phyloP scores from a whole-genome alignment of 2,888 invertebrate species.

The Lottia gigantea region DNA sequence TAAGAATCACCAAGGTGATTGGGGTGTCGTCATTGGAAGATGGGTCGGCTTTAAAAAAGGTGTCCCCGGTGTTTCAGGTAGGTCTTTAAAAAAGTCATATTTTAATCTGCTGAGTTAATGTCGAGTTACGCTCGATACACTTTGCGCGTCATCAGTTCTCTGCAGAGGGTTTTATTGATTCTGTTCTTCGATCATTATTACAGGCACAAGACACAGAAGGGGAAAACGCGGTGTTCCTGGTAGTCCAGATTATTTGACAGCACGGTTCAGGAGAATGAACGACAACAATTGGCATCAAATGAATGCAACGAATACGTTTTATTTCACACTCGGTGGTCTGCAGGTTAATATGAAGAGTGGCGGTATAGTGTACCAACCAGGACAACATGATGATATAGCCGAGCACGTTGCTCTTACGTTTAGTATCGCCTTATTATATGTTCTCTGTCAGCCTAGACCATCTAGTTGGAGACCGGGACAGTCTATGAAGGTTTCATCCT shows the following conservation, averaged over 20 bases:
- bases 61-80: conserved; percentile 58
- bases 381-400: conserved; percentile 60
- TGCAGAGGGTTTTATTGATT: too few relatives aligned
- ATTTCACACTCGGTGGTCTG: conserved; percentile 43
- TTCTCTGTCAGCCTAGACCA: conserved; percentile 70
- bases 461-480: conserved; percentile 31
- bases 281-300: conserved; percentile 42
- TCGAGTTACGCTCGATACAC: too few relatives aligned
- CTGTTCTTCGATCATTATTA: neutral
- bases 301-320: conserved; percentile 41
- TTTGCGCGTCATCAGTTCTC: too few relatives aligned
- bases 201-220: conserved; percentile 27
- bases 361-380: conserved; percentile 46
- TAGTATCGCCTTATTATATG: conserved; percentile 69
- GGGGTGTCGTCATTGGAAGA: conserved; percentile 68
- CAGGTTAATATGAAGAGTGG: conserved; percentile 58
- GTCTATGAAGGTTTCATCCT: conserved; percentile 16
- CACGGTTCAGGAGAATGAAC: conserved; percentile 52
- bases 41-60: conserved; percentile 69
- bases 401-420: conserved; percentile 70
- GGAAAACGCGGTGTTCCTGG: conserved; percentile 60
- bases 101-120: neutral
- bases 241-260: conserved; percentile 57
- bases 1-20: conserved; percentile 70
- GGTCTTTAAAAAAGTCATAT: conserved; percentile 8